phyloP scores from a whole-genome alignment of 1,140 invertebrate genomes.

The Orchesella cincta region DNA sequence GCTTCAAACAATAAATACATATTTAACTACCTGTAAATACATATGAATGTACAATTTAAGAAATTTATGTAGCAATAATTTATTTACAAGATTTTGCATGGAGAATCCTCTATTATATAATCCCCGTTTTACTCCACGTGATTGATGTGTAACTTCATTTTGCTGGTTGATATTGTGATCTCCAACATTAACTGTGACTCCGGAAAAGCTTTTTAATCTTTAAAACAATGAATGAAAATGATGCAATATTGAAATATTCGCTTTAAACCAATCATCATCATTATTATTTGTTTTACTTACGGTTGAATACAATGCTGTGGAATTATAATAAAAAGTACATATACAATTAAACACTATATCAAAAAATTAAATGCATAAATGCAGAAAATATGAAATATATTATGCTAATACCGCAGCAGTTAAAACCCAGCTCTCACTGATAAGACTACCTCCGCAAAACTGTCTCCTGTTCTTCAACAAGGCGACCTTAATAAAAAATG shows the following conservation, averaged over 20 bases:
- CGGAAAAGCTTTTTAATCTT: background rate
- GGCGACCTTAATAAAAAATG: constrained; percentile 52
- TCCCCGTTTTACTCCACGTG: background rate
- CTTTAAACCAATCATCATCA: too few relatives aligned
- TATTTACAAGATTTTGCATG: background rate
- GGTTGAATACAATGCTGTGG: too few relatives aligned
- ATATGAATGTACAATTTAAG: background rate
- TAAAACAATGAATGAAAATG: background rate
- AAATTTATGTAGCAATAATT: constrained; percentile 7
- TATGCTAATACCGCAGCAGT: constrained; percentile 75
- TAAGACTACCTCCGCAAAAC: constrained; percentile 46
- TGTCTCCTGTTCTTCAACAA: constrained; percentile 38
- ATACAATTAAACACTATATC: too few relatives aligned
- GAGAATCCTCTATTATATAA: background rate
- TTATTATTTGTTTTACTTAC: too few relatives aligned
- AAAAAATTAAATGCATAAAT: too few relatives aligned
- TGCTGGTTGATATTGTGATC: constrained; percentile 22
- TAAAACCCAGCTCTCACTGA: constrained; percentile 67
- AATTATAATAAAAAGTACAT: too few relatives aligned
- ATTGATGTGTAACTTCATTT: background rate
- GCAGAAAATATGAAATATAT: too few relatives aligned
- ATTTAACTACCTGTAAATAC: background rate
- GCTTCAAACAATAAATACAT: background rate
- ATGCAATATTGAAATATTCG: constrained; percentile 69
- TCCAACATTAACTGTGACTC: constrained; percentile 22